Base-by-base conservation (phyloP, 1,140 invertebrate species). In the Cydia strobilella region DNA sequence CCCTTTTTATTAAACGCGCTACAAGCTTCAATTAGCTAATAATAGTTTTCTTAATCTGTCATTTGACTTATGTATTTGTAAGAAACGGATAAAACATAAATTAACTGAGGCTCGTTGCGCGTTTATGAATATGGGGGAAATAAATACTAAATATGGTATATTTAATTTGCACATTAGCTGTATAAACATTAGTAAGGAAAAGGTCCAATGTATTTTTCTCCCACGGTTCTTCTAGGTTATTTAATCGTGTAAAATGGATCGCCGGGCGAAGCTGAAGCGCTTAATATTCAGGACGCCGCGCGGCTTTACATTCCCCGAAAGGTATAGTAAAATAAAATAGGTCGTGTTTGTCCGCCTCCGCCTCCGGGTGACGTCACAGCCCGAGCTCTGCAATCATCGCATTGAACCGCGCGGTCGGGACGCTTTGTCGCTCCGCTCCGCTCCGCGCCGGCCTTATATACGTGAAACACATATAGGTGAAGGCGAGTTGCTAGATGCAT, bases 291-390 rank as follows among this genome's bases (percentile, higher is more conserved):
- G 65, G 27, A 69, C 31, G 31, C 35, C 7, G 27, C 25, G 31
- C 35, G n/a, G 27, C 25, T n/a, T 9, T 3, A 39, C 27, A 42
- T 69, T 20, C 65, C 31, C 65, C 31, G 65, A 69, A 69, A 59
- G 51, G 31, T 31, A 31, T 4, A n/a, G 63, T 35, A n/a, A 0
- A n/a, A 6, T 35, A 10, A 69, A 69, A 69, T 69, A 69, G 65
- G 65, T 69, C 65, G 65, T 69, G 65, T 69, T 69, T 31, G 65
- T 69, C 63, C 63, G 63, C 25, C 63, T 69, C 63, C 63, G 63
- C 25, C 63, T 35, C 23, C 65, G 3, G 27, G 13, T 69, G 65
- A 69, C 65, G 31, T 69, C 65, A 39, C 65, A 4, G 25, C 63
- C 62, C 20, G 54, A 20, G 18, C 54, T 59, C 54, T 59, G 54